Percentiles rank a stretch among this genome's conserved stretches.
Conservation (phyloP, 2,888 invertebrate genomes). For the Gymnosoma rotundatum region DNA sequence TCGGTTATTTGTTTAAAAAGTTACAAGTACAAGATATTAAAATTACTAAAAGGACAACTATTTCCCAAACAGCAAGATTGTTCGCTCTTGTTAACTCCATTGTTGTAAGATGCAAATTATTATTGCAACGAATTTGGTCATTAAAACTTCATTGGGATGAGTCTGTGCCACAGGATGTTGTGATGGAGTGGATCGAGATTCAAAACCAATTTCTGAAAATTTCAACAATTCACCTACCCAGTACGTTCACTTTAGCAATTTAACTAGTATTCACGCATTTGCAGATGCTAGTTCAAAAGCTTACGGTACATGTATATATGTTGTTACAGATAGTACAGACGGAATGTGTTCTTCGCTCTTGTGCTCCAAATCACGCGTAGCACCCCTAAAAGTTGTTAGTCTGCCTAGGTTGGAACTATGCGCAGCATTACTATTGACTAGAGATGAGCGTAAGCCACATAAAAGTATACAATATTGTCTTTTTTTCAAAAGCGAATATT, state of each 20-base stretch:
- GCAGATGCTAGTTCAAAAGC: constrained; percentile 20
- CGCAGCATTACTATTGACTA: constrained; percentile 25
- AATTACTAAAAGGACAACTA: constrained; percentile 30
- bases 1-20: constrained; percentile 12
- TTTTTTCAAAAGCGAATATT: no score
- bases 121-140: constrained; percentile 29
- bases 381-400: constrained; percentile 38
- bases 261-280: constrained; percentile 45
- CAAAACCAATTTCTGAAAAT: constrained; percentile 7
- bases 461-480: no score
- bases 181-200: constrained; percentile 38
- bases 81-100: constrained; percentile 51
- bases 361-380: constrained; percentile 53
- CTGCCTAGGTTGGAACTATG: constrained; percentile 48
- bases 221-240: constrained; percentile 19
- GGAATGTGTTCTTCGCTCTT: constrained; percentile 8
- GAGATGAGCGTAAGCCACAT: no score
- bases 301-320: constrained; percentile 53
- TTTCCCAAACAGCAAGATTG: constrained; percentile 40
- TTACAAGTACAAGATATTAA: neutral
- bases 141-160: constrained; percentile 61
- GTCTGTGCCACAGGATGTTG: constrained; percentile 41
- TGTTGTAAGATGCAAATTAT: constrained; percentile 15
- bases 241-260: constrained; percentile 33
- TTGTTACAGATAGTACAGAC: neutral